Base-by-base conservation (phyloP, 2,113 vertebrate genomes). In the Chionodraco myersi region DNA sequence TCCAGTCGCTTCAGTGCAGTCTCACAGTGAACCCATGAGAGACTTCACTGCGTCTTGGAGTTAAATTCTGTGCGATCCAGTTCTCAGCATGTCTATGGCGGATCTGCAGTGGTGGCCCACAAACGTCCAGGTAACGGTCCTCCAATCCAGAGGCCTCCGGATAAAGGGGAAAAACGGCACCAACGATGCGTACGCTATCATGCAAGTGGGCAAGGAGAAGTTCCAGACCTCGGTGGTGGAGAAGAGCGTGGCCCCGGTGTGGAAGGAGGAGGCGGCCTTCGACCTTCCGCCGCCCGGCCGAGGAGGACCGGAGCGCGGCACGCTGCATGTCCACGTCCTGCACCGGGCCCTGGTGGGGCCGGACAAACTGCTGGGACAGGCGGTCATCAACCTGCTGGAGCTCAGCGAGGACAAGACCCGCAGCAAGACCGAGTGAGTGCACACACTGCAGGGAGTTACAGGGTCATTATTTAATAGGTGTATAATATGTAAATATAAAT, bases 191-290 rank as follows among this genome's bases (percentile, higher is more conserved):
- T 98, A 97, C 91, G 94, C 96, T 51, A 87, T 97, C 88, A 97
- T 99, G 94, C 97, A 97, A 87, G 93, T 98, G 94, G 96, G 95
- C 84, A 96, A 96, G 75, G 97, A 97, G 54, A 97, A 96, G 94
- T 97, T 94, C 86, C 95, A 95, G 90, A 98, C 97, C 1, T 94
- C 96, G 54, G 97, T 98, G 92, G 93, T 92, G 45, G 97, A 99
- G 94, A 97, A 97, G 84, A 93, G 93, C 89, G 93, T 94, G 77
- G 91, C 94, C 2, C 97, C 97, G 1, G 86, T 95, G 57, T 98
- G 97, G 97, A 94, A 95, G 36, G 97, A 98, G 91, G 97, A 97
- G 77, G 97, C 97, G 94, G 93, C 95, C 3, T 98, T 98, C 92
- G 97, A 98, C 92, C 94, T 98, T 91, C 96, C 96, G 85, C 91